Base-by-base conservation (phyloP, 1,140 invertebrate species). In the Drosophila micromelanica region DNA sequence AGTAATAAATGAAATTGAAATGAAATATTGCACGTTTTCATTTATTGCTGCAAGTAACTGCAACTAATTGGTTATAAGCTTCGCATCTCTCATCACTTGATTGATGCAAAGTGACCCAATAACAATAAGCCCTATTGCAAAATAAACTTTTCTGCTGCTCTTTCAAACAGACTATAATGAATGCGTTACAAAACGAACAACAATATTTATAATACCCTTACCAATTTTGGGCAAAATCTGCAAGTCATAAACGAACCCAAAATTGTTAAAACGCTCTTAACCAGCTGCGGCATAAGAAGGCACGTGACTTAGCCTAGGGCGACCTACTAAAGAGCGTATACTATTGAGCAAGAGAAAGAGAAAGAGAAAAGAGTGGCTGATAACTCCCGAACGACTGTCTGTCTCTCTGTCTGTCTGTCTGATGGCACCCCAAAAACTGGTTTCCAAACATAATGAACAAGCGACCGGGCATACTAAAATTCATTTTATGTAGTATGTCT, bases 381-480 rank as follows among this genome's bases (percentile, higher is more conserved):
- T 40, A 12, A 8, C 32, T 38, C 8, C 23, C 23, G 32, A 30
- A 8, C 7, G 11, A 30, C 32, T 65, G 37, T 12, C 13, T 9
- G 2, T 3, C 15, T 23, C 17, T 38, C 17, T 37, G 7, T 5
- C 30, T 12, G 0, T 9, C 20, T 27, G 45, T 48, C 23, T 43
- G 40, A 45, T 13, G 54, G 69, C 52, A 67, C 46, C 69, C 55
- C 32, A 55, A 40, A 60, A 73, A 73, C 70, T 23, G 49, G 70
- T 73, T 73, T 68, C 17, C 23, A 23, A 52, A 46, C 48, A 67
- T 54, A 38, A 52, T 38, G 48, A 60, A 60, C 46, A 30, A 32
- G 23, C 63, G 63, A 73, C 70, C 70, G 70, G 70, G 38, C 62
- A 73, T 73, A 73, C 54, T 48, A 67, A 73, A 67, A 20, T 45